Conservation (phyloP, 92 coral and sea anemone genomes). For the Micromussa lordhowensis region DNA sequence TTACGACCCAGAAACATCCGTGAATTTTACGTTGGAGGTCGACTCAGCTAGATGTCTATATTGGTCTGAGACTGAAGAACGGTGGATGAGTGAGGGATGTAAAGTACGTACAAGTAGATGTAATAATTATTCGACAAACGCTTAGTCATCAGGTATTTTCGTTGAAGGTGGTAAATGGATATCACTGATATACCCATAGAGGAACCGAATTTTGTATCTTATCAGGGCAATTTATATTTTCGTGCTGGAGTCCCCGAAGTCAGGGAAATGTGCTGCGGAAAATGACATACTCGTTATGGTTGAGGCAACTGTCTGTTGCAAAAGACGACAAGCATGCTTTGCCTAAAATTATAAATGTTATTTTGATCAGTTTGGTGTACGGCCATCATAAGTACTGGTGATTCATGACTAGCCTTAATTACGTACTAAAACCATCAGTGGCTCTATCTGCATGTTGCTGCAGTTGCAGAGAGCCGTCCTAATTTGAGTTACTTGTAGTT, state of each 20-base stretch:
- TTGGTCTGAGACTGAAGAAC: slow-evolving; percentile 48
- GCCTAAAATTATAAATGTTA: too few relatives aligned
- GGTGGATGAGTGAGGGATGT: slow-evolving; percentile 46
- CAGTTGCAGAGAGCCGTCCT: background rate
- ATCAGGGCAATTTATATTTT: background rate
- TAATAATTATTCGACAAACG: background rate
- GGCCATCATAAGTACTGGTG: too few relatives aligned
- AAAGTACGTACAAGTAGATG: background rate
- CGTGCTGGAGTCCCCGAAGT: background rate
- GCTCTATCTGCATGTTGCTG: background rate
- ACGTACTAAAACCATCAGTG: background rate
- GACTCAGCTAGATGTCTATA: slow-evolving; percentile 39
- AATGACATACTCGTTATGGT: background rate
- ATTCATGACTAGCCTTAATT: background rate
- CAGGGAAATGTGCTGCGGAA: background rate
- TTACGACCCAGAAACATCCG: slow-evolving; percentile 41
- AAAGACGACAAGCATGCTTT: background rate
- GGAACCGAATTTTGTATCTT: background rate
- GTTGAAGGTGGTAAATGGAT: background rate
- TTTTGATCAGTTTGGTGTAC: background rate
- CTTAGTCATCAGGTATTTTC: background rate
- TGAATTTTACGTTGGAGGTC: slow-evolving; percentile 41
- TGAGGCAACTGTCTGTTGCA: background rate
- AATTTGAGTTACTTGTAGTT: too few relatives aligned
- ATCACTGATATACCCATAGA: too few relatives aligned